Conservation (phyloP, 2,113 vertebrate species). For the Syrmaticus mikado region DNA sequence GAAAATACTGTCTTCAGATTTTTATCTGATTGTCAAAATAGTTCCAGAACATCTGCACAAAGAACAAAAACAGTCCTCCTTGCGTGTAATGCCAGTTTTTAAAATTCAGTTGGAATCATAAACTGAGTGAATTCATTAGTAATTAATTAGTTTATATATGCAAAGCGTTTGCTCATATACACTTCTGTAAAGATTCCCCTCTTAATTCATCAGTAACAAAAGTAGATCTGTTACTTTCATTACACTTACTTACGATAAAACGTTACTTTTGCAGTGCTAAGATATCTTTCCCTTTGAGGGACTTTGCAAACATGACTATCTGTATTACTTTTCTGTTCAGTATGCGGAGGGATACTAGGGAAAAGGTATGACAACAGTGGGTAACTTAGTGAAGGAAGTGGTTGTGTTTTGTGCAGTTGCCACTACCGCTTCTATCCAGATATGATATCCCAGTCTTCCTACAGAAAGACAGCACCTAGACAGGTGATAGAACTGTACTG, state of each 20-base stretch:
- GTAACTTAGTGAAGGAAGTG: neutral
- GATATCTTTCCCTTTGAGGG: neutral
- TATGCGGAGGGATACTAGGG: neutral
- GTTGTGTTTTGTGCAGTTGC: neutral
- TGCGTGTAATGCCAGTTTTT: neutral
- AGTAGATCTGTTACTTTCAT: constrained; percentile 1
- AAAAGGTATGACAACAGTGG: neutral
- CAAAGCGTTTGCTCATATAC: neutral
- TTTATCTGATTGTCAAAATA: neutral
- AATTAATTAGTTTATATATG: constrained; percentile 2
- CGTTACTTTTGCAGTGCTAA: neutral
- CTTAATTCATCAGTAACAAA: constrained; percentile 27
- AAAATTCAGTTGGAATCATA: constrained; percentile 21
- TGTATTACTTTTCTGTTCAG: neutral
- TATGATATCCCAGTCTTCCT: neutral
- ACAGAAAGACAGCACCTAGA: neutral
- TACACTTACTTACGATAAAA: neutral
- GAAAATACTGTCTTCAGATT: neutral
- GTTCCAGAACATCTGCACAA: neutral
- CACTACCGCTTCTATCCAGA: neutral
- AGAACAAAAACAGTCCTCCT: neutral
- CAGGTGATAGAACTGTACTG: neutral
- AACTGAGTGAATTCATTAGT: constrained; percentile 7
- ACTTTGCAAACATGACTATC: neutral
- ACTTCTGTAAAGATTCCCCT: neutral